Evolutionary conservation across 92 coral and sea anemone genomes (phyloP), one percentile per base, ranked within the genome.

Genomic region (Isaurus tuberculatus): DNA sequence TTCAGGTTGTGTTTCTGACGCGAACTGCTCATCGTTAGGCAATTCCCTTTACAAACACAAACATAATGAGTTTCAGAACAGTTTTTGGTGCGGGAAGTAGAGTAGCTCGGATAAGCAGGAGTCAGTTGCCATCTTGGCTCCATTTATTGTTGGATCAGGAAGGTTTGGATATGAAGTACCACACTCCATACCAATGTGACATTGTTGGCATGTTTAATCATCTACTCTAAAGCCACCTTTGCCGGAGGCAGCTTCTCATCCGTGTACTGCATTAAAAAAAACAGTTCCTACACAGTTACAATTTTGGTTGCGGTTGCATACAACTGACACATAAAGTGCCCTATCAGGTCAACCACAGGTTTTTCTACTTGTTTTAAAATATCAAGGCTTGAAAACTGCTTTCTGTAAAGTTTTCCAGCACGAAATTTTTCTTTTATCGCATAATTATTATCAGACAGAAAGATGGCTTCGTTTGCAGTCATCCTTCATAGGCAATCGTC

Each of bases 1-100:
- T 87, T 79, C 42, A 87, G 46, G 91, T 71, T 87, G 48, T 83
- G 87, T n/a, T 90, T 90, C 33, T 72, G 25, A 32, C 88, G 86
- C 25, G 93, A 83, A 65, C 93, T 86, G 79, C 51, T 90, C 84
- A 83, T 67, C 5, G 91, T 90, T 17, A 48, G 53, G 83, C 93
- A 90, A 15, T 17, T 87, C 69, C 86, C 86, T 80, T 51, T 91
- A 29, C 93, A 90, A 16, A 72, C 85, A 20, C 91, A n/a, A n/a
- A 84, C 61, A 79, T 87, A 44, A 91, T 49, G 80, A 91, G 79
- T 63, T 91, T 84, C 48, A 91, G 75, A 16, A 91, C 91, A 75
- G 88, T 88, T 71, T 75, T 86, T 20, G 86, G 90, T 90, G 90
- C 93, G 65, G 85, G 91, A 14, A 23, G 89, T 0, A 87, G 94